Conservation (phyloP, 2,113 vertebrate genomes). For the Hiodon alosoides region DNA sequence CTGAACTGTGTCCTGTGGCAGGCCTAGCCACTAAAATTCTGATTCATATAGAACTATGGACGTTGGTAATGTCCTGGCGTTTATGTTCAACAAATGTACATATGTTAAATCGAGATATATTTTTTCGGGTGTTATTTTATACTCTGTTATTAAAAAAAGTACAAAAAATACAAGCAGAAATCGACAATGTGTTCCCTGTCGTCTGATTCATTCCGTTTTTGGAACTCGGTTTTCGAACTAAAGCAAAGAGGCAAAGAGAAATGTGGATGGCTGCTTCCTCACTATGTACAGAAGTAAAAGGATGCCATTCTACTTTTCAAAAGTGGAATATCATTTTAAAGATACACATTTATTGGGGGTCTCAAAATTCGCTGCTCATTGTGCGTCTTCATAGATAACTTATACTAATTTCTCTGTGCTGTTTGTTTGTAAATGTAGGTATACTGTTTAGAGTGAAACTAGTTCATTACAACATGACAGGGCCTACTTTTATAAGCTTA, state of each 20-base stretch:
- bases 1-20: slow-evolving; percentile 32
- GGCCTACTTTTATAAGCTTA: background rate
- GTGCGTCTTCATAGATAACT: background rate
- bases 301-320: no score
- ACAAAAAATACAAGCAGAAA: slow-evolving; percentile 28
- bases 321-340: background rate
- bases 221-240: background rate
- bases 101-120: slow-evolving; percentile 53
- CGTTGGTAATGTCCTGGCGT: slow-evolving; percentile 21
- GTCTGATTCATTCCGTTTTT: slow-evolving; percentile 12
- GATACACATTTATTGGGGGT: background rate
- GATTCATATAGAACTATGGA: slow-evolving; percentile 27
- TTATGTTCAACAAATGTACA: slow-evolving; percentile 40
- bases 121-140: slow-evolving; percentile 51
- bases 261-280: background rate
- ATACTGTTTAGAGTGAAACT: background rate
- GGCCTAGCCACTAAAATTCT: slow-evolving; percentile 42
- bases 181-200: slow-evolving; percentile 2
- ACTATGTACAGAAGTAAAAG: no score
- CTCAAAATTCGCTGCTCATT: no score
- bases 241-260: background rate
- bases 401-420: background rate
- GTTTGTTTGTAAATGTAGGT: background rate
- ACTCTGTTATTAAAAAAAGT: slow-evolving; percentile 52
- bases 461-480: background rate